Base-by-base conservation (phyloP, 2,797 vertebrate genomes). In the Microhierax caerulescens region DNA sequence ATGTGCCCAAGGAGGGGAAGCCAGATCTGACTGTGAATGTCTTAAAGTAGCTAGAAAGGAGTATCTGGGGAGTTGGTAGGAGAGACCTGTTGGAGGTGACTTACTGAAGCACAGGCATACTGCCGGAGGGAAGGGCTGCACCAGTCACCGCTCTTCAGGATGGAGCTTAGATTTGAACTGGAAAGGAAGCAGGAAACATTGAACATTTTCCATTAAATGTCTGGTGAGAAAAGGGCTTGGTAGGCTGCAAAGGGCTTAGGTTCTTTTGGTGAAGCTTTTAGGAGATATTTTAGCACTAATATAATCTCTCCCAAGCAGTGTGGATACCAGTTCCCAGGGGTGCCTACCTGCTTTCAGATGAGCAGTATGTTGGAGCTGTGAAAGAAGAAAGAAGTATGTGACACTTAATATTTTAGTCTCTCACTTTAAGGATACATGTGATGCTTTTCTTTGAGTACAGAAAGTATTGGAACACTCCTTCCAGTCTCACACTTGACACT, bases 291-390 rank as follows among this genome's bases (percentile, higher is more conserved):
- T 51, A 70, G 24, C 30, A 18, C 32, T 24, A 60, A 25, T 32
- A 9, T 41, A 12, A 82, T 30, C 45, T 57, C 41, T 74, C 50
- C 34, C 23, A n/a, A 20, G 23, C 21, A 5, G 22, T 18, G 10
- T 18, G 28, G 50, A n/a, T 39, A 68, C 24, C 13, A 12, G 41
- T 51, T 48, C 48, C 28, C 34, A 9, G 32, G 22, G 24, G 19
- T 53, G 50, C 86, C 24, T 90, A 90, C 92, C 92, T 83, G 57
- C 32, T 48, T 57, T 89, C 82, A 41, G 60, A 56, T 3, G 68
- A 82, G 50, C 94, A 94, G 51, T 94, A 95, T 25, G 57, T 53
- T 28, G 89, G 82, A 89, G 94, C 94, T 95, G 88, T 61, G 63
- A 45, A 75, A 67, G 67, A 63, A 61, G 47, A 77, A 54, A 68